Percentiles rank a stretch among this genome's conserved stretches.
Conservation (phyloP, 2,888 invertebrate genomes). For the Drosophila nr. medialis region DNA sequence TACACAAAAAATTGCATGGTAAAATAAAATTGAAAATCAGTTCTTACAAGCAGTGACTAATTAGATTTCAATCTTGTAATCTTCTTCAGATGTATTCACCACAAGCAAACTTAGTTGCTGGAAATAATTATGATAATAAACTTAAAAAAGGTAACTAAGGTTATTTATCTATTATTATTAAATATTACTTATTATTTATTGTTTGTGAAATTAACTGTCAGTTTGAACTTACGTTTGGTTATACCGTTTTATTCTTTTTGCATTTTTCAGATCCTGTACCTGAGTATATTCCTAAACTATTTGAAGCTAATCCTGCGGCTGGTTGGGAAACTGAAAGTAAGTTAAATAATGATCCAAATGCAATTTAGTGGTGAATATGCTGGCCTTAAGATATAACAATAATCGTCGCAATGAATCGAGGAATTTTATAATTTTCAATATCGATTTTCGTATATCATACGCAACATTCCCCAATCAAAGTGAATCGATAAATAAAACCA, state of each 20-base stretch:
- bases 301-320: conserved; percentile 30
- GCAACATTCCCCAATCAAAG: neutral
- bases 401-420: neutral
- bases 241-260: neutral
- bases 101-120: conserved; percentile 27
- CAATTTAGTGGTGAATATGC: neutral
- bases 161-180: neutral
- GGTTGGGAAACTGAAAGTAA: conserved; percentile 48
- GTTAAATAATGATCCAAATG: neutral
- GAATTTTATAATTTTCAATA: neutral
- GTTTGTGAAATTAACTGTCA: neutral
- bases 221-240: neutral
- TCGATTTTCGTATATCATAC: neutral
- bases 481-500: conserved; percentile 8
- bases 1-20: conserved; percentile 51
- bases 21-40: conserved; percentile 8
- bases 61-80: neutral
- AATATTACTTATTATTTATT: neutral
- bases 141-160: conserved; percentile 31
- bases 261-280: conserved; percentile 25
- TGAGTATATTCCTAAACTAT: conserved; percentile 43
- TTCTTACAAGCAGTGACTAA: neutral
- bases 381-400: neutral
- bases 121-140: conserved; percentile 37
- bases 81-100: conserved; percentile 41